phyloP scores from a whole-genome alignment of 2,888 invertebrate genomes.

The Tetragonula carbonaria region DNA sequence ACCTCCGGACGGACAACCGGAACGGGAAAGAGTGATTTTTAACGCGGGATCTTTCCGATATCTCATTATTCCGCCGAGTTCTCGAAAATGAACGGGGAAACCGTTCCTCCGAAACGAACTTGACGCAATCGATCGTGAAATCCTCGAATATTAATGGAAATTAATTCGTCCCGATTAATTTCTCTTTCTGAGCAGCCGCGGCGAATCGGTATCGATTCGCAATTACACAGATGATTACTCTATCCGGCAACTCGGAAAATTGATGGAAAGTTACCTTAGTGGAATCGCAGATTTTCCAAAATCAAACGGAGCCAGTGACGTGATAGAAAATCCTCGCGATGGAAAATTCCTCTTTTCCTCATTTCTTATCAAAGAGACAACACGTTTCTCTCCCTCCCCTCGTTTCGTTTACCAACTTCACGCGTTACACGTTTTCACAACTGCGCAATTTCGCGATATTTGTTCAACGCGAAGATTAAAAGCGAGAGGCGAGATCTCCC shows the following conservation, averaged over 20 bases:
- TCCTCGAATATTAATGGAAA: constrained; percentile 55
- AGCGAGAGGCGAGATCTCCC: neutral
- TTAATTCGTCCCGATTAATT: constrained; percentile 55
- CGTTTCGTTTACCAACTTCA: too few species aligned
- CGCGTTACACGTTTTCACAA: neutral
- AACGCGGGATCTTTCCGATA: constrained; percentile 40
- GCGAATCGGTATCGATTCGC: constrained; percentile 31
- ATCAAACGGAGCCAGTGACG: neutral
- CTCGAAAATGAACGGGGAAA: constrained; percentile 5
- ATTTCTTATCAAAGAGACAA: neutral
- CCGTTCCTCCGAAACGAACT: constrained; percentile 25
- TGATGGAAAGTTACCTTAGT: constrained; percentile 9
- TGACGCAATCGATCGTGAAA: constrained; percentile 48
- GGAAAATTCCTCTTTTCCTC: neutral
- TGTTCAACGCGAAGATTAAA: neutral
- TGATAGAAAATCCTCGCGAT: neutral
- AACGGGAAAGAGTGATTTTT: constrained; percentile 43
- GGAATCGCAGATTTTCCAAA: constrained; percentile 10
- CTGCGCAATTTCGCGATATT: too few species aligned
- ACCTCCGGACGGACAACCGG: neutral
- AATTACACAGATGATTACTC: constrained; percentile 47
- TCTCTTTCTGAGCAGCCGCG: constrained; percentile 36
- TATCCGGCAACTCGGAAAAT: constrained; percentile 33
- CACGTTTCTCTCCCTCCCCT: neutral
- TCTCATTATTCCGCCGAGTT: constrained; percentile 46